Conservation (phyloP, 2,888 invertebrate species). For the Agelastica alni region DNA sequence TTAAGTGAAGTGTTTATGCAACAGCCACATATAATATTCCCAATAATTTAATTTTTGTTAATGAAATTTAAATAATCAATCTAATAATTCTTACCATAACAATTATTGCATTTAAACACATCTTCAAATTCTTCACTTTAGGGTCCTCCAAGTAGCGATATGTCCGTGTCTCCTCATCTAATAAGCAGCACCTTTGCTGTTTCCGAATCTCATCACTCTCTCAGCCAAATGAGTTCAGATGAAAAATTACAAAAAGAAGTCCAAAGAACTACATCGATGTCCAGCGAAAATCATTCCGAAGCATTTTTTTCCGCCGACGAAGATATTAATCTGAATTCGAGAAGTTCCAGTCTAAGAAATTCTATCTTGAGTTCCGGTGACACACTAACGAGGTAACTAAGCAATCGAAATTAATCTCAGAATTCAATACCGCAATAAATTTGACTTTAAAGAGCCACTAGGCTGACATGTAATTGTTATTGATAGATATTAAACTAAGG, state of each 20-base stretch:
- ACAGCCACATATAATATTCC: too few species aligned
- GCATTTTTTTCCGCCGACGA: constrained; percentile 94
- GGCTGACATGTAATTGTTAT: too few species aligned
- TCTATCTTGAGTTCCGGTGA: constrained; percentile 63
- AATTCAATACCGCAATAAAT: too few species aligned
- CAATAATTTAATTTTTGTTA: too few species aligned
- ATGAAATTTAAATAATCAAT: too few species aligned
- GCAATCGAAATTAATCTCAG: too few species aligned
- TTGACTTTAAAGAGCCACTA: too few species aligned
- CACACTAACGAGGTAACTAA: constrained; percentile 44
- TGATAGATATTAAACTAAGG: too few species aligned
- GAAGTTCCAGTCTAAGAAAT: constrained; percentile 70
- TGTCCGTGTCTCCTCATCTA: constrained; percentile 54
- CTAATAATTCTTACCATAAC: too few species aligned
- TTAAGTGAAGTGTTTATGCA: too few species aligned
- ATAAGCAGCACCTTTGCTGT: constrained; percentile 61
- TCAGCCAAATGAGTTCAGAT: constrained; percentile 64
- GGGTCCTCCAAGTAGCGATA: constrained; percentile 43
- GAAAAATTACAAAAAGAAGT: constrained; percentile 67
- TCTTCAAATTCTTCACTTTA: too few species aligned
- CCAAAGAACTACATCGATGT: constrained; percentile 83
- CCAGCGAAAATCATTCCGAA: constrained; percentile 89
- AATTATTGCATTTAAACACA: too few species aligned
- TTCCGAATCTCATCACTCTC: constrained; percentile 71
- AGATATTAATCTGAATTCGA: constrained; percentile 71